Conservation (phyloP, 2,888 invertebrate species). For the Athripsodes cinereus region DNA sequence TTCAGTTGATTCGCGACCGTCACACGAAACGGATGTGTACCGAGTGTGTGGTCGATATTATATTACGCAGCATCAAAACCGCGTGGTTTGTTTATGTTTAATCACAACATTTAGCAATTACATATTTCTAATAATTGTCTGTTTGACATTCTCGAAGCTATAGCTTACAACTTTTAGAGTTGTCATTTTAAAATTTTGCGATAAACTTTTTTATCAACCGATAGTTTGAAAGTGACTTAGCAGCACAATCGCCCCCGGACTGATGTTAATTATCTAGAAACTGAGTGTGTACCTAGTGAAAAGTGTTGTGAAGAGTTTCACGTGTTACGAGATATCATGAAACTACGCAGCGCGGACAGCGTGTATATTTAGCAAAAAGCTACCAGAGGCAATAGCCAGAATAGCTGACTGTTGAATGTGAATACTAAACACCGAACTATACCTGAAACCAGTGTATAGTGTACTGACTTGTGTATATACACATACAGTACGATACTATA, state of each 20-base stretch:
- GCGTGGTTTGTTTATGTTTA: constrained; percentile 24
- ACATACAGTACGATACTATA: too few species aligned
- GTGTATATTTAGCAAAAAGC: constrained; percentile 36
- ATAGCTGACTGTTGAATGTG: too few species aligned
- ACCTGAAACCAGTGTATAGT: too few species aligned
- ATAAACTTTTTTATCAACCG: neutral
- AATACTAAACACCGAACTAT: too few species aligned
- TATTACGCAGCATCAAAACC: constrained; percentile 22
- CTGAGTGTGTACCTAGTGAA: too few species aligned
- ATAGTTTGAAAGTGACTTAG: neutral
- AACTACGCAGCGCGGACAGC: constrained; percentile 51
- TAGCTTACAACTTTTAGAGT: neutral
- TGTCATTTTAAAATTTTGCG: neutral
- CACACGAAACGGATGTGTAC: constrained; percentile 16
- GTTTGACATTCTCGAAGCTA: neutral
- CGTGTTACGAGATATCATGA: constrained; percentile 31
- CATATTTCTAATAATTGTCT: neutral
- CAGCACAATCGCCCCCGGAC: neutral
- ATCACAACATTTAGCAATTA: constrained; percentile 12
- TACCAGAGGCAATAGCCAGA: too few species aligned
- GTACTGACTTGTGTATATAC: too few species aligned
- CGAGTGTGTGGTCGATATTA: constrained; percentile 8
- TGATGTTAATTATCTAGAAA: too few species aligned
- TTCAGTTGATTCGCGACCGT: constrained; percentile 22
- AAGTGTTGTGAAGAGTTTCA: constrained; percentile 32